These are phyloP conservation scores for Rhopalosiphum nymphaeae DNA, from an alignment of 2,888 invertebrate genomes.

Conservation along the genomic window DNA sequence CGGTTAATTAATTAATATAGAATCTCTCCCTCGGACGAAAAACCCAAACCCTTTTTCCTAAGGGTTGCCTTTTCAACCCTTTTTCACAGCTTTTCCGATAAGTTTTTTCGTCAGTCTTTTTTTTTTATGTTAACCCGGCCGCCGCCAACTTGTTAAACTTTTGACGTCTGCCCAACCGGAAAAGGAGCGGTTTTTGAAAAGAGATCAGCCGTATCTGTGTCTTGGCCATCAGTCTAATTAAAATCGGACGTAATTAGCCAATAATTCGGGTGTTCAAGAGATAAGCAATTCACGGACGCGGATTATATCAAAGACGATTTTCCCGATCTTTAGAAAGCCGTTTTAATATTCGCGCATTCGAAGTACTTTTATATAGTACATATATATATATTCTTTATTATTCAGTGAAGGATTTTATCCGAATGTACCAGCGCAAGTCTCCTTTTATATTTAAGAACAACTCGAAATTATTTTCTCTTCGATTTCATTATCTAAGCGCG, in stretches of 20 bases:
- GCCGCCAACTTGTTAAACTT: conserved; percentile 37
- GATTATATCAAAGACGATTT: conserved; percentile 58
- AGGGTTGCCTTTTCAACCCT: conserved; percentile 63
- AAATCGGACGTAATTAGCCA: conserved; percentile 56
- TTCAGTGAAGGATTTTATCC: neutral
- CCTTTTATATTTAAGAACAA: neutral
- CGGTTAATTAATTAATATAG: conserved; percentile 64
- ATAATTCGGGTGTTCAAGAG: conserved; percentile 53
- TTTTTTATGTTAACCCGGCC: neutral
- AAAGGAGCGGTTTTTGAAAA: conserved; percentile 58
- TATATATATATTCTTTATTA: neutral
- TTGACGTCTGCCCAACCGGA: conserved; percentile 63
- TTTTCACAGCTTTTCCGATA: conserved; percentile 65
- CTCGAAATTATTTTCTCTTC: conserved; percentile 40
- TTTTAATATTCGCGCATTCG: conserved; percentile 10
- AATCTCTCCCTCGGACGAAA: conserved; percentile 52
- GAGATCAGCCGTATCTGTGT: conserved; percentile 49
- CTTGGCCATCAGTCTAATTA: conserved; percentile 62
- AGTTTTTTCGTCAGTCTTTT: conserved; percentile 49
- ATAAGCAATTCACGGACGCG: conserved; percentile 31
- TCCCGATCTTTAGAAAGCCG: conserved; percentile 14
- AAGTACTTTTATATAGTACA: neutral
- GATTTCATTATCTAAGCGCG: neutral
- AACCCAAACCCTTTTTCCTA: conserved; percentile 53
- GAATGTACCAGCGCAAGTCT: neutral